Percentiles rank a stretch among this genome's conserved stretches.
phyloP scores from a whole-genome alignment of 37 sponge, comb jelly and placozoan species.

The Theonella swinhoei region DNA sequence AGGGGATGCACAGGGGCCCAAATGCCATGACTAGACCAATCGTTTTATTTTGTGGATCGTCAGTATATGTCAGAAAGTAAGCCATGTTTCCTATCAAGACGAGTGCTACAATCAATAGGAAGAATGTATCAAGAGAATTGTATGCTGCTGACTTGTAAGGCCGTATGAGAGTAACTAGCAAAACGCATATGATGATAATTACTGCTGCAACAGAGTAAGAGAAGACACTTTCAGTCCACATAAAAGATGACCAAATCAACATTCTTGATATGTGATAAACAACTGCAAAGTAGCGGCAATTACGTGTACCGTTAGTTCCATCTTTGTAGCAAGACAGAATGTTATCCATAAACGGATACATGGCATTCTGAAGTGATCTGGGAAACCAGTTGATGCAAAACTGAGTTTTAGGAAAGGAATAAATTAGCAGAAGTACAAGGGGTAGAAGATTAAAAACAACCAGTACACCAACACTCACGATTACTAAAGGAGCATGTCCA shows the following conservation, averaged over 20 bases:
- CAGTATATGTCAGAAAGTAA: not conserved
- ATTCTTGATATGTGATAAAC: constrained; percentile 1
- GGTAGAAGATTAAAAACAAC: constrained; percentile 20
- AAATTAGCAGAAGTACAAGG: not conserved
- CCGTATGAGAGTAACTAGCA: not conserved
- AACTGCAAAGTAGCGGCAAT: constrained; percentile 37
- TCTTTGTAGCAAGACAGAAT: constrained; percentile 25
- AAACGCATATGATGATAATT: not conserved
- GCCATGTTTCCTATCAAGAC: not conserved
- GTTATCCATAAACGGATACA: constrained; percentile 1
- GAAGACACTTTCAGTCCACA: not conserved
- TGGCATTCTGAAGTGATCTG: not conserved
- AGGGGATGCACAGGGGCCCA: too few relatives aligned
- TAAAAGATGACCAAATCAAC: not conserved
- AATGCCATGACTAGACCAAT: too few relatives aligned
- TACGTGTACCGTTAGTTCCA: constrained; percentile 30
- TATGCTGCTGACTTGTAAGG: not conserved
- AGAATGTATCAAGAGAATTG: not conserved
- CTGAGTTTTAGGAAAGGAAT: not conserved
- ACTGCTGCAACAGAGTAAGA: not conserved
- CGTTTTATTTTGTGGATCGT: not conserved
- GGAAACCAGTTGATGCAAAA: not conserved
- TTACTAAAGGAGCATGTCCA: constrained; percentile 20
- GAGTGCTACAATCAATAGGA: not conserved
- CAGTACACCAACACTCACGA: constrained; percentile 10